Percentiles rank a stretch among this genome's conserved stretches.
Evolutionary conservation across 2,113 vertebrate species (phyloP).

Genomic region (Ceyx melanurus): DNA sequence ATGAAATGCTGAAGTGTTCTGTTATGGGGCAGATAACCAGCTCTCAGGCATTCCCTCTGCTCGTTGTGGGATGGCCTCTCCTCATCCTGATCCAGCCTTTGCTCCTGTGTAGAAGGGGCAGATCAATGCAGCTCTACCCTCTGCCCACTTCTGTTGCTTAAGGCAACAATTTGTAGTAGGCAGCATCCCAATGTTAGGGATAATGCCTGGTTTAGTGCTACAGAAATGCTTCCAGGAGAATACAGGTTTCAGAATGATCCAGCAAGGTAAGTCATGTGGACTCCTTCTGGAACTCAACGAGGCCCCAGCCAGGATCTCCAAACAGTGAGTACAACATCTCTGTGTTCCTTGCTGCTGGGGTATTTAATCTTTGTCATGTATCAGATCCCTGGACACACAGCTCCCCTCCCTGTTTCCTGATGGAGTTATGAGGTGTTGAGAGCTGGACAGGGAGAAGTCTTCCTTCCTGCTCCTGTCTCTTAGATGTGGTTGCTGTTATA

Average conservation of each 20-base stretch:
- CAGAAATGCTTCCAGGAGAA: not conserved
- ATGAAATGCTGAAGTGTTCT: not conserved
- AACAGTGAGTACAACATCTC: constrained; percentile 58
- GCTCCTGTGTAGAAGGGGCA: not conserved
- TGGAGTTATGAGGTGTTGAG: not conserved
- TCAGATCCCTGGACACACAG: not conserved
- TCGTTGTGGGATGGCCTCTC: not conserved
- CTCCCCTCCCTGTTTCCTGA: not conserved
- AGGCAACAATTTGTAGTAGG: not conserved
- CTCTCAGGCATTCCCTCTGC: not conserved
- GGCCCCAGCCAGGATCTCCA: not conserved
- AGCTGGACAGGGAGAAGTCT: not conserved
- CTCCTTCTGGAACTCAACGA: not conserved
- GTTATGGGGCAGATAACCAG: not conserved
- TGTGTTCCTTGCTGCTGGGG: not conserved
- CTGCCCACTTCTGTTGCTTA: not conserved
- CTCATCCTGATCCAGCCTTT: not conserved
- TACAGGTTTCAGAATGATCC: not conserved
- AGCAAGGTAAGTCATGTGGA: constrained; percentile 70
- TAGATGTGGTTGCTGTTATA: not conserved
- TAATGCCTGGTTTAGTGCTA: not conserved
- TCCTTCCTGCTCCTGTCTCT: not conserved
- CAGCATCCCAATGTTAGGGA: not conserved
- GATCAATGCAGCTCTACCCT: not conserved
- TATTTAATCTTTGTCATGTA: not conserved